phyloP scores from a whole-genome alignment of 1,140 invertebrate species.

The Pogonomyrmex californicus region DNA sequence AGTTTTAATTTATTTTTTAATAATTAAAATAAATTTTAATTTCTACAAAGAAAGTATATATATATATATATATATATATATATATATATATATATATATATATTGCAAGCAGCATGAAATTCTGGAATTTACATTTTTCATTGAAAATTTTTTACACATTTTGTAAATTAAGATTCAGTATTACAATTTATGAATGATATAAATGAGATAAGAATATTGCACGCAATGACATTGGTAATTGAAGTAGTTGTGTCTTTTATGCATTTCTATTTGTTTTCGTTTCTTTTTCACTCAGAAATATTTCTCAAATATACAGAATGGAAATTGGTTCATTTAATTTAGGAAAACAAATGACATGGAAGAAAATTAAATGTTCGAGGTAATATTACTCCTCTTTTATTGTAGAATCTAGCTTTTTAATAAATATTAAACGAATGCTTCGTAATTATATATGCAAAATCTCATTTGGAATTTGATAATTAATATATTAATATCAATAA shows the following conservation, averaged over 20 bases:
- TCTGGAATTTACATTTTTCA: too few relatives aligned
- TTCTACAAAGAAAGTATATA: neutral
- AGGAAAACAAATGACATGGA: slow-evolving; percentile 9
- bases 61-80: neutral
- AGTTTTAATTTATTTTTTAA: neutral
- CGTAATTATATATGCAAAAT: neutral
- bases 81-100: neutral
- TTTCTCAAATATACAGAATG: slow-evolving; percentile 53
- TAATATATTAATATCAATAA: neutral
- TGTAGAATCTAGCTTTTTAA: neutral
- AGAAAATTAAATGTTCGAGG: neutral
- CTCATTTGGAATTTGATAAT: neutral
- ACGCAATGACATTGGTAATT: neutral
- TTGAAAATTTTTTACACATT: too few relatives aligned
- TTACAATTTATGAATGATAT: neutral
- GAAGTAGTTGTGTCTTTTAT: slow-evolving; percentile 39
- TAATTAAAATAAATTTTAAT: neutral
- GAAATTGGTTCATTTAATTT: slow-evolving; percentile 69
- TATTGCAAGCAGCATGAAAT: too few relatives aligned
- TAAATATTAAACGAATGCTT: neutral
- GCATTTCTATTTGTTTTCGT: slow-evolving; percentile 32
- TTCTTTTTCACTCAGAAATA: slow-evolving; percentile 1
- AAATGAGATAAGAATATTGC: slow-evolving; percentile 30
- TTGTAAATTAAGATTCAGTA: slow-evolving; percentile 30
- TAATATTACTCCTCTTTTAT: neutral